phyloP scores from a whole-genome alignment of 1,140 invertebrate species.

The Carposina sasakii region DNA sequence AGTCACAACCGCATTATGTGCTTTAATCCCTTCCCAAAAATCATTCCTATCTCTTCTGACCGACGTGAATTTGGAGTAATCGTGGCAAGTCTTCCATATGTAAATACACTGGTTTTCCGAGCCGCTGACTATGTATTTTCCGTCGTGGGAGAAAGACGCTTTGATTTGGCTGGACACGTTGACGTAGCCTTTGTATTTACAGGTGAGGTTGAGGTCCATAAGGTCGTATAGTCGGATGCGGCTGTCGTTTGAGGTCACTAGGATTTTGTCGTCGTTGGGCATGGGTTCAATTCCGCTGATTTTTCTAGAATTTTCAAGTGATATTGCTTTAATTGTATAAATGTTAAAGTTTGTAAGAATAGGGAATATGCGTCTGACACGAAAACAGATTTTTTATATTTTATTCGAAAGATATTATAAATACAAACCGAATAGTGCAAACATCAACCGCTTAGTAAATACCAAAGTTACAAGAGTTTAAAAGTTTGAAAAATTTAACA shows the following conservation, averaged over 20 bases:
- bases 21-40: constrained; percentile 98
- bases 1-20: constrained; percentile 96
- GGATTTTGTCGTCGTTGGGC: constrained; percentile 96
- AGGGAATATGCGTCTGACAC: too few species aligned
- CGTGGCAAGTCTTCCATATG: constrained; percentile 97
- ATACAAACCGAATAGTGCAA: too few species aligned
- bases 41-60: constrained; percentile 95
- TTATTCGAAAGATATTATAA: too few species aligned
- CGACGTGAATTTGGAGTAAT: constrained; percentile 96
- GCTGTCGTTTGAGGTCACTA: constrained; percentile 99
- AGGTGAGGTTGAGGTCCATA: constrained; percentile 94
- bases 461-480: too few species aligned
- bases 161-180: constrained; percentile 98
- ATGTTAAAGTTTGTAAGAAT: too few species aligned
- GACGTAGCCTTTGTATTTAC: constrained; percentile 96
- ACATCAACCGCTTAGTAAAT: too few species aligned
- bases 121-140: constrained; percentile 97
- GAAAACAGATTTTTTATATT: too few species aligned
- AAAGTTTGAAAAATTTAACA: too few species aligned
- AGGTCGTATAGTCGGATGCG: constrained; percentile 97
- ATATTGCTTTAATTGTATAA: too few species aligned
- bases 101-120: constrained; percentile 99
- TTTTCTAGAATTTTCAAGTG: too few species aligned
- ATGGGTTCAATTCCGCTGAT: constrained; percentile 98
- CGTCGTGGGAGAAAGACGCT: constrained; percentile 96